phyloP scores from a whole-genome alignment of 2,888 invertebrate species.

The Drosophila mayaguana region DNA sequence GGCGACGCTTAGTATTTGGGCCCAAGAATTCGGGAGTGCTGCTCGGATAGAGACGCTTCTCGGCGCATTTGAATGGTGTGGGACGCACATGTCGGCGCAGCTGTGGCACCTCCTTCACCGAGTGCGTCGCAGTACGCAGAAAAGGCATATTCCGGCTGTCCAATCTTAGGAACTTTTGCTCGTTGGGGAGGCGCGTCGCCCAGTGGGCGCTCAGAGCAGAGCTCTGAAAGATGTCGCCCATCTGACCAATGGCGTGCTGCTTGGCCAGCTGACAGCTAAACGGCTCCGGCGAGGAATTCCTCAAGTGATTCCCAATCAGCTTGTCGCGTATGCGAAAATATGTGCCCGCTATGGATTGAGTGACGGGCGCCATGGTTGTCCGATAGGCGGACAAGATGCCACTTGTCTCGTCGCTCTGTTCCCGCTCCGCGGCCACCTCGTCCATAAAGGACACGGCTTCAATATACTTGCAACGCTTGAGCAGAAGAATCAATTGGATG shows the following conservation, averaged over 20 bases:
- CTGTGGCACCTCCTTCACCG: neutral
- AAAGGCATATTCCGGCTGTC: constrained; percentile 81
- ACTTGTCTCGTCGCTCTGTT: constrained; percentile 64
- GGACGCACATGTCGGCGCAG: constrained; percentile 72
- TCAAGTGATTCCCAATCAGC: constrained; percentile 49
- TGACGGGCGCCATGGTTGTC: constrained; percentile 83
- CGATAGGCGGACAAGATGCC: constrained; percentile 83
- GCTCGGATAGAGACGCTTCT: constrained; percentile 64
- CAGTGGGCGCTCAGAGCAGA: constrained; percentile 82
- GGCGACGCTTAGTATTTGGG: constrained; percentile 40
- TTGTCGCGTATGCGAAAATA: constrained; percentile 81
- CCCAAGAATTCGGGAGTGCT: neutral
- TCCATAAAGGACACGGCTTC: constrained; percentile 84
- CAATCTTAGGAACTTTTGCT: constrained; percentile 34
- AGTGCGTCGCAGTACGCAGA: constrained; percentile 72
- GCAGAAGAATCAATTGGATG: constrained; percentile 82
- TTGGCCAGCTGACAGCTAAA: constrained; percentile 82
- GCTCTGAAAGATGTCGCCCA: constrained; percentile 82
- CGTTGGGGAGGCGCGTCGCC: constrained; percentile 66
- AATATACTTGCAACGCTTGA: constrained; percentile 83
- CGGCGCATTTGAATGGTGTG: constrained; percentile 58
- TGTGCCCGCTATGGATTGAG: constrained; percentile 79
- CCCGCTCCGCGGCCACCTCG: constrained; percentile 71
- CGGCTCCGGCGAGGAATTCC: constrained; percentile 69
- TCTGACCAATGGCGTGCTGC: constrained; percentile 74